Evolutionary conservation across 2,797 vertebrate species (phyloP).

Genomic region (Zalophus californianus): DNA sequence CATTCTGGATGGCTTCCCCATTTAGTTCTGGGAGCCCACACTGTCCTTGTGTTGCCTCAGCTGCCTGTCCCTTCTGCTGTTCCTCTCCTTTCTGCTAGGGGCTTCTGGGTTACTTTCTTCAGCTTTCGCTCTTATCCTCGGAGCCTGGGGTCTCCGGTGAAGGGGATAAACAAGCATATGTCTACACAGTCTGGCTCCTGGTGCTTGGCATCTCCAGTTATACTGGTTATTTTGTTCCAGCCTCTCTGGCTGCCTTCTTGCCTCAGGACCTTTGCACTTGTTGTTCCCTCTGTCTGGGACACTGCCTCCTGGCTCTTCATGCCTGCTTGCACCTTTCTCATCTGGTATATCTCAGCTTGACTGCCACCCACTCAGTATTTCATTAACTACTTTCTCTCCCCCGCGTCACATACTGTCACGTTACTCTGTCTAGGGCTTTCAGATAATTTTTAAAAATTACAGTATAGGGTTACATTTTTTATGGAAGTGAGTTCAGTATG

Average conservation of each 20-base stretch:
- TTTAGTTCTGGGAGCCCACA: background rate
- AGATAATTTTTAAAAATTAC: background rate
- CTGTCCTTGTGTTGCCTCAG: background rate
- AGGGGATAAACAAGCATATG: background rate
- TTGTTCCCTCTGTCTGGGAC: conserved; percentile 52
- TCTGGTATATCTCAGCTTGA: conserved; percentile 38
- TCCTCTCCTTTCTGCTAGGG: background rate
- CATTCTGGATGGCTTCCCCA: conserved; percentile 34
- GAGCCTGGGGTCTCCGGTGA: background rate
- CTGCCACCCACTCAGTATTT: conserved; percentile 46
- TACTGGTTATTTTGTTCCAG: conserved; percentile 30
- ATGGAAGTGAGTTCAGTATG: conserved; percentile 9
- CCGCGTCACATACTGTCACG: background rate
- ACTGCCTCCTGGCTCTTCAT: conserved; percentile 41
- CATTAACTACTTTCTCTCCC: background rate
- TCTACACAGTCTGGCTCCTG: background rate
- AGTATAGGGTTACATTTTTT: conserved; percentile 18
- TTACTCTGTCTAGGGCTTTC: background rate
- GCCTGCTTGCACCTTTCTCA: conserved; percentile 18
- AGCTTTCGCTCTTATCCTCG: background rate
- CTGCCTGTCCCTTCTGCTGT: background rate
- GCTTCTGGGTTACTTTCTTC: conserved; percentile 12
- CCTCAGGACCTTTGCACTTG: conserved; percentile 58
- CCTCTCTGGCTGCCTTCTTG: conserved; percentile 33
- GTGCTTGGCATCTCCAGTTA: background rate